Evolutionary conservation across 2,888 invertebrate genomes (phyloP).

Genomic region (Drosophila barbarae): DNA sequence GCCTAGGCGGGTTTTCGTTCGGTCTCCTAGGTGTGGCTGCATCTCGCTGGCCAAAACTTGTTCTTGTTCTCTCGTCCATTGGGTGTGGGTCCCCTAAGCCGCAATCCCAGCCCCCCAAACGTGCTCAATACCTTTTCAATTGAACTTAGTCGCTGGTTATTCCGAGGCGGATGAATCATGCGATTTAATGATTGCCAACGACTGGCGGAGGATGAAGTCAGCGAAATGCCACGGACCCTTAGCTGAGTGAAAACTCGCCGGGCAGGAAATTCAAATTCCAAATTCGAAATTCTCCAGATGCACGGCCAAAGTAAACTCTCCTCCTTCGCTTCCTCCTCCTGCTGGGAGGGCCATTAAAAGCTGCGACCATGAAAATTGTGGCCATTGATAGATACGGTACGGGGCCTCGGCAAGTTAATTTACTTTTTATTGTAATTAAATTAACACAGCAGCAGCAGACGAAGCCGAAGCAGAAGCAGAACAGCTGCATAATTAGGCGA

Average conservation of each 20-base stretch:
- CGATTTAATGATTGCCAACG: constrained; percentile 59
- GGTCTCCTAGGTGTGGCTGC: constrained; percentile 56
- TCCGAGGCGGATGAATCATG: constrained; percentile 59
- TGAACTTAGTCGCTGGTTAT: constrained; percentile 42
- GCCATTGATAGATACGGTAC: constrained; percentile 57
- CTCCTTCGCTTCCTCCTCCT: neutral
- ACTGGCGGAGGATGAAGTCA: constrained; percentile 55
- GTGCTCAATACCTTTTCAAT: constrained; percentile 20
- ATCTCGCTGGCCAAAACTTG: constrained; percentile 57
- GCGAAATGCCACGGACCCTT: constrained; percentile 36
- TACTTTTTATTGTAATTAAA: constrained; percentile 71
- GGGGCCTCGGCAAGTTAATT: constrained; percentile 56
- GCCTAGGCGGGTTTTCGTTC: constrained; percentile 50
- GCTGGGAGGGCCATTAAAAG: constrained; percentile 31
- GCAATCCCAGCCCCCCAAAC: neutral
- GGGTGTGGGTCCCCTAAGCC: neutral
- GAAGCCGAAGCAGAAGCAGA: constrained; percentile 47
- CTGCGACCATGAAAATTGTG: constrained; percentile 56
- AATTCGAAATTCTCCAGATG: constrained; percentile 22
- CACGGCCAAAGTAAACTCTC: neutral
- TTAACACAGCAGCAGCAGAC: constrained; percentile 64
- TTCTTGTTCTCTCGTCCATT: constrained; percentile 38
- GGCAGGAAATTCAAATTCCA: constrained; percentile 57
- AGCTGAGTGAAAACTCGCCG: constrained; percentile 54
- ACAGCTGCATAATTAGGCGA: constrained; percentile 70